Evolutionary conservation across 1,140 invertebrate species (phyloP).

Genomic region (Zaprionus taronus): DNA sequence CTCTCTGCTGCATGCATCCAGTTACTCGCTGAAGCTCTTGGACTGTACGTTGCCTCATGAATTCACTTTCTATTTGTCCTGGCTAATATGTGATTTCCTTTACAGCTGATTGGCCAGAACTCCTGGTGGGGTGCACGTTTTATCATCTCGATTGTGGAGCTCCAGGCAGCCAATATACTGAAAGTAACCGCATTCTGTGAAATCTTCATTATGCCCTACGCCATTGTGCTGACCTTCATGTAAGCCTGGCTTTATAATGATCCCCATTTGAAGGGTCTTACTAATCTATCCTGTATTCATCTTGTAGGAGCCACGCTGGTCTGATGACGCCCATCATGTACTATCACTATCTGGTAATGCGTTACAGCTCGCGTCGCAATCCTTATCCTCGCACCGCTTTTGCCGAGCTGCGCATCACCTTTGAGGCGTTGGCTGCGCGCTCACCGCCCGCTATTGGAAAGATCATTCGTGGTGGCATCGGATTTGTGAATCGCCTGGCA

Average conservation of each 20-base stretch:
- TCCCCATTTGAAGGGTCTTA: slow-evolving; percentile 89
- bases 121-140: slow-evolving; percentile 94
- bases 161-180: slow-evolving; percentile 94
- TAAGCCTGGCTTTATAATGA: slow-evolving; percentile 90
- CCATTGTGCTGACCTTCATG: slow-evolving; percentile 93
- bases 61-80: slow-evolving; percentile 84
- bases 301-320: slow-evolving; percentile 91
- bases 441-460: slow-evolving; percentile 87
- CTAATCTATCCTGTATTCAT: slow-evolving; percentile 85
- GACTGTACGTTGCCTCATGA: slow-evolving; percentile 91
- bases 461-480: slow-evolving; percentile 85
- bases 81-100: slow-evolving; percentile 20
- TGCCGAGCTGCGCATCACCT: slow-evolving; percentile 89
- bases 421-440: slow-evolving; percentile 87
- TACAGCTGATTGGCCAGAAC: slow-evolving; percentile 93
- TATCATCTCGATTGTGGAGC: slow-evolving; percentile 93
- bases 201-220: slow-evolving; percentile 96
- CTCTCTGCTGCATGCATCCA: slow-evolving; percentile 95
- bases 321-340: slow-evolving; percentile 96
- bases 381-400: slow-evolving; percentile 97
- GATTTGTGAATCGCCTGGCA: slow-evolving; percentile 88
- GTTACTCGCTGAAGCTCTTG: slow-evolving; percentile 93
- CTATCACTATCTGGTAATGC: slow-evolving; percentile 95
- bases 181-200: slow-evolving; percentile 94
- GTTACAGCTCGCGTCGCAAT: slow-evolving; percentile 96